Base-by-base conservation (phyloP, 1,140 invertebrate genomes). In the Zophobas atratus region DNA sequence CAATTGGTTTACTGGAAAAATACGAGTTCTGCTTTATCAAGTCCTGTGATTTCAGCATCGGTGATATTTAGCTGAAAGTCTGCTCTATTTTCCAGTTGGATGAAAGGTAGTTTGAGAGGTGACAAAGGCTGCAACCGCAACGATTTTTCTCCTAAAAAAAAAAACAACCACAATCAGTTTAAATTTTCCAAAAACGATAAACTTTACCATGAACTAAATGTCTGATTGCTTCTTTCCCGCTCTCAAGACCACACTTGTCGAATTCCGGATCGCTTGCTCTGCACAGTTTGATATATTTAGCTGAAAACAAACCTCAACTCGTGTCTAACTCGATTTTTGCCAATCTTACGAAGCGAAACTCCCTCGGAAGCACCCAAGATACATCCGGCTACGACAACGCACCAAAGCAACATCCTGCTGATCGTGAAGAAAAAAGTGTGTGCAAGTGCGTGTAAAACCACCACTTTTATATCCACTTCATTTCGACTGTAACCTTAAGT, bases 241-340 rank as follows among this genome's bases (percentile, higher is more conserved):
- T 77, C 43, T 75, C 55, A 6, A 81, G 70, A n/a, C 79, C 83
- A 79, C 86, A 87, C 70, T 83, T 78, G 39, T 83, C 82, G n/a
- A 86, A 82, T 56, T 87, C 81, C 0, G 84, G 81, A 48, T 83
- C 82, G 8, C 77, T 76, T 77, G 75, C 75, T 6, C 80, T 82
- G 56, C 85, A 86, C n/a, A 81, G 46, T 78, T 80, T 83, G 2
- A 86, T 81, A 63, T 85, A 86, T 5, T 53, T 34, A 20, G 85
- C 85, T 86, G 63, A 77, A 86, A 84, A 53, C 8, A 34, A 77
- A 0, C 60, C 51, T 36, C 43, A 49, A 8, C 51, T 72, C 53
- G 33, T 34, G 55, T 0, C 48, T 63, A 1, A 33, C 35, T 1
- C 43, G 20, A 5, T 48, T 5, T 78, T 70, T 49, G 56, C 5